These are phyloP conservation scores for Xylocampa areola DNA, from an alignment of 2,888 invertebrate species.

Conservation along the genomic window DNA sequence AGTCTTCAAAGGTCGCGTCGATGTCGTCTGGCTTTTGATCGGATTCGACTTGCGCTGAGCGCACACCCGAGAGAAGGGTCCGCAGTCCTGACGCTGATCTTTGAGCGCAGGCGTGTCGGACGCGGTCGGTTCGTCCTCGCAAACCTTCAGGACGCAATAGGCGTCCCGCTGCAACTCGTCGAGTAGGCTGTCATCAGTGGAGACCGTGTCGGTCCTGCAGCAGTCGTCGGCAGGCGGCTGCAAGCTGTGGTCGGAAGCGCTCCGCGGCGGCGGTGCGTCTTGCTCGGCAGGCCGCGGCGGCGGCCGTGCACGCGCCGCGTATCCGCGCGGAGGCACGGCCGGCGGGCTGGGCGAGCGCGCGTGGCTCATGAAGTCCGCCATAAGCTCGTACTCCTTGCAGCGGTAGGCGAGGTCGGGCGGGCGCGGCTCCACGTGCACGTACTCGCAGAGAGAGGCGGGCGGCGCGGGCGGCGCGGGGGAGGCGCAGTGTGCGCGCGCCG, in stretches of 20 bases:
- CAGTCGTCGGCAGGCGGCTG: constrained; percentile 83
- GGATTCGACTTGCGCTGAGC: constrained; percentile 86
- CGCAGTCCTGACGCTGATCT: constrained; percentile 62
- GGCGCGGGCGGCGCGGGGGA: constrained; percentile 62
- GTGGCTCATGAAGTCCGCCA: constrained; percentile 78
- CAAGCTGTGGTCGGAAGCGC: constrained; percentile 90
- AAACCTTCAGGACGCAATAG: constrained; percentile 82
- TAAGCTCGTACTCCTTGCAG: constrained; percentile 82
- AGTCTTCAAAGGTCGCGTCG: constrained; percentile 77
- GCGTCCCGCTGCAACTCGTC: constrained; percentile 83
- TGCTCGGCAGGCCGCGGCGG: constrained; percentile 66
- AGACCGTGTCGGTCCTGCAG: constrained; percentile 76
- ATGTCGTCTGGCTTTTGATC: constrained; percentile 74
- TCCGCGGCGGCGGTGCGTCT: constrained; percentile 90
- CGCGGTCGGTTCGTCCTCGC: constrained; percentile 76
- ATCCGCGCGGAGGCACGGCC: constrained; percentile 72
- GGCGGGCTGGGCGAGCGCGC: constrained; percentile 70
- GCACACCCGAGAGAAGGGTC: constrained; percentile 81
- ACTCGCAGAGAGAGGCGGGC: constrained; percentile 74
- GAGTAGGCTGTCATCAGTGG: constrained; percentile 83
- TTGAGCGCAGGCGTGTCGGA: constrained; percentile 50
- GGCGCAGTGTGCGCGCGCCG: constrained; percentile 71
- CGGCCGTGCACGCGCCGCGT: constrained; percentile 64
- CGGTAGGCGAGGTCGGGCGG: constrained; percentile 72
- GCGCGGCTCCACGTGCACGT: constrained; percentile 85